Evolutionary conservation across 2,888 invertebrate genomes (phyloP).

Genomic region (Pharmacophagus antenor): DNA sequence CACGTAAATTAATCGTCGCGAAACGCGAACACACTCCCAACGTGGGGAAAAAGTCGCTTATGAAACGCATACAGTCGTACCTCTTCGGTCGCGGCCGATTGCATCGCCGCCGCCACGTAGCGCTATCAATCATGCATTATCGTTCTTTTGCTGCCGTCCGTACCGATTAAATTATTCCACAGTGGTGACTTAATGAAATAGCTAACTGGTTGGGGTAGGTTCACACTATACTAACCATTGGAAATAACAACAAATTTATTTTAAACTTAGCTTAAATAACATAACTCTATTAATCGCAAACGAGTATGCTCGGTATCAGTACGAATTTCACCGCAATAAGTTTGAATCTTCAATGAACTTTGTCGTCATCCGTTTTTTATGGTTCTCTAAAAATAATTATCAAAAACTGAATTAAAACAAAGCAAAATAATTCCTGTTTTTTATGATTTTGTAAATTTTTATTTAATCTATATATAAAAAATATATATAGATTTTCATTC

Average conservation of each 20-base stretch:
- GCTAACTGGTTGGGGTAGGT: constrained; percentile 46
- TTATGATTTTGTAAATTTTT: no score
- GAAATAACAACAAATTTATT: background rate
- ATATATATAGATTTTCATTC: no score
- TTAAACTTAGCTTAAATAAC: background rate
- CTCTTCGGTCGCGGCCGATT: constrained; percentile 35
- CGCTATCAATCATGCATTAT: constrained; percentile 77
- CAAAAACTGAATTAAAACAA: no score
- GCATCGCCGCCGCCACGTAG: constrained; percentile 42
- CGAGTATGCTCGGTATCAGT: no score
- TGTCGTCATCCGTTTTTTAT: no score
- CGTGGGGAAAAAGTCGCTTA: constrained; percentile 26
- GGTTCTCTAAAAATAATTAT: background rate
- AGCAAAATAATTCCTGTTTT: background rate
- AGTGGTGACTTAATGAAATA: constrained; percentile 73
- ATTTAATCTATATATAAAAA: no score
- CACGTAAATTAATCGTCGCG: constrained; percentile 13
- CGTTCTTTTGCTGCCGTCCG: constrained; percentile 70
- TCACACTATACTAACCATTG: constrained; percentile 39
- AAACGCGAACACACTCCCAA: constrained; percentile 1
- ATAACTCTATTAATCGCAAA: background rate
- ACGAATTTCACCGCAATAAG: no score
- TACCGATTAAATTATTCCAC: constrained; percentile 77
- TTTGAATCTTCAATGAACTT: no score
- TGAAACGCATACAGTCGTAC: constrained; percentile 33